Base-by-base conservation (phyloP, 2,888 invertebrate genomes). In the Phytoseiulus persimilis region DNA sequence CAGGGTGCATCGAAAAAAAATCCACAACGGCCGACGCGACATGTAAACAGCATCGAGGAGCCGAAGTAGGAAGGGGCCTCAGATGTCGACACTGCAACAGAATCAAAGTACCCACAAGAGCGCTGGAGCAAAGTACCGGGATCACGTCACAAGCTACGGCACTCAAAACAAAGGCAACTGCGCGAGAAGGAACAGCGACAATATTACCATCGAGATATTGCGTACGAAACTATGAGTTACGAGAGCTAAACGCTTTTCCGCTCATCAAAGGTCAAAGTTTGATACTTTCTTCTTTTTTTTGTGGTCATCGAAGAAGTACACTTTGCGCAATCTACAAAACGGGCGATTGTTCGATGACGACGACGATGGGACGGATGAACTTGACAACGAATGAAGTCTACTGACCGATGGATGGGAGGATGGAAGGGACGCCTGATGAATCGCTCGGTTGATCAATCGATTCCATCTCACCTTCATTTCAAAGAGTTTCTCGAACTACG, bases 401-500 rank as follows among this genome's bases (percentile, higher is more conserved):
- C 65, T 65, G 65, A 65, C 65, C 65, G 65, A 65, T 65, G 65
- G 65, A 65, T 65, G 65, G 65, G 65, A 65, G 65, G 18, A 65
- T 65, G 65, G 65, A 28, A 65, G 65, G 65, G 18, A 23, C 65
- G 65, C 28, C 65, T 65, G 65, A 65, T 65, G 65, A 65, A 65
- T 65, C 65, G 65, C 65, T 65, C 65, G 65, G 65, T 65, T 65
- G 65, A 65, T 65, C 65, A 65, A 65, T 65, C 65, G 65, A 65
- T 65, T 6, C 11, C 65, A 65, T 65, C 65, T 65, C 65, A 65
- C 65, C 65, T 65, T 65, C 65, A 23, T 23, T 65, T 65, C 65
- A 18, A 65, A 28, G 65, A 65, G 65, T 65, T 65, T 65, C 28
- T 65, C 18, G 23, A 23, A 65, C 65, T 14, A 65, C 65, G 65